Evolutionary conservation across 2,113 vertebrate genomes (phyloP), one percentile per base, ranked within the genome.

Genomic region (Alethe castanea): DNA sequence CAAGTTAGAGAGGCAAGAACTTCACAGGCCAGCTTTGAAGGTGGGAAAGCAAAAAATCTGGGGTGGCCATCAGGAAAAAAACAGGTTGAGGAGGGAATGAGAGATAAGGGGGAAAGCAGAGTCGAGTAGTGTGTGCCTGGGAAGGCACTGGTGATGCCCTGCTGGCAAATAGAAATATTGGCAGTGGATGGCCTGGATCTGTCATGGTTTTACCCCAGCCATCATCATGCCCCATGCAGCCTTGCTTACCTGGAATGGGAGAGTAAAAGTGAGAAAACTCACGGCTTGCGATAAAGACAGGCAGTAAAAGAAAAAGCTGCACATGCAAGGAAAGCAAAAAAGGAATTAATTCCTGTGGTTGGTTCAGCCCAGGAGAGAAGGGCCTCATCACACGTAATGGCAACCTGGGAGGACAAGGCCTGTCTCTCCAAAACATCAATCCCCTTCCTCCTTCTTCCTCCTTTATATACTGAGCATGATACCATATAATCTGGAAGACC

Each of bases 51-150:
- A 40, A 11, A 57, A 78, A 84, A 70, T 5, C 70, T 70, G 56
- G 16, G 4, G 2, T 22, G 7, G 9, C 18, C 14, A 11, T 29
- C 23, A 73, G n/a, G 12, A 61, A 53, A 74, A 8, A 35, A 81
- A 35, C 2, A 31, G 23, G 26, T 3, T 48, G 56, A 70, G 16
- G 12, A 87, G 11, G 18, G 26, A 64, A 36, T 1, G 8, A 77
- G 23, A 86, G 17, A 15, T 10, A 48, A 1, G 3, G 5, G 5
- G 4, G 3, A 81, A 16, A 78, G 31, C 3, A 54, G 35, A 26
- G 5, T 35, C 26, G 33, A 77, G 6, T 33, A 0, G 0, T 3
- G 0, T 28, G 8, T 28, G 10, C 17, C 11, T 76, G 11, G 33
- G n/a, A 74, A 86, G 38, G 45, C 40, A 57, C 35, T 6, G 48